Evolutionary conservation across 2,797 vertebrate genomes (phyloP).

Genomic region (Uromys caudimaculatus): DNA sequence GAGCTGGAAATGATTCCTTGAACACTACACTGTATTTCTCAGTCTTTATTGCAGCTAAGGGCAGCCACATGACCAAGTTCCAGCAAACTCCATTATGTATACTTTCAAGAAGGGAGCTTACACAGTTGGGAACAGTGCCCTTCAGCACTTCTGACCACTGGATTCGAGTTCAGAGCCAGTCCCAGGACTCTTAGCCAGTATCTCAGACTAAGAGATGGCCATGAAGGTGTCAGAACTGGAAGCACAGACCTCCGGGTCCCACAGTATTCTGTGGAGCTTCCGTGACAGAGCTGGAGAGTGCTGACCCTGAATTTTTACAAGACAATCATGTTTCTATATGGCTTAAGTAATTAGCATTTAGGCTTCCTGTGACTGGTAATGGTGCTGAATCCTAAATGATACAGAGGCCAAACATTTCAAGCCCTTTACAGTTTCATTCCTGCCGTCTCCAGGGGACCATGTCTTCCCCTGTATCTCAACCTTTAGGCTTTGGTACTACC

Average conservation of each 20-base stretch:
- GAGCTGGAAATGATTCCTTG: background rate
- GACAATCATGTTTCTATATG: background rate
- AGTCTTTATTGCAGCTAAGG: background rate
- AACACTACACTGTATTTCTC: background rate
- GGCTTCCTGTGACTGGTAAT: background rate
- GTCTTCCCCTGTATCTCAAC: background rate
- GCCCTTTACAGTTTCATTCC: background rate
- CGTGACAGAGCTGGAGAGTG: background rate
- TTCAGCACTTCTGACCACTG: background rate
- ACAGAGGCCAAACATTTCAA: constrained; percentile 5
- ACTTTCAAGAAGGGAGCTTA: background rate
- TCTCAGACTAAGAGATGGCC: background rate
- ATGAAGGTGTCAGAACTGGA: background rate
- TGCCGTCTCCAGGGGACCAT: too few species aligned
- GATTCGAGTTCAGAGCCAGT: background rate
- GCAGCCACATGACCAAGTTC: background rate
- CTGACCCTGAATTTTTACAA: background rate
- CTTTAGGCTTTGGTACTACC: background rate
- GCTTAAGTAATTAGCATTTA: background rate
- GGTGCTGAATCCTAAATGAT: background rate
- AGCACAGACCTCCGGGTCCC: background rate
- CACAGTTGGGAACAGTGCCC: background rate
- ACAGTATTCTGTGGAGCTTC: background rate
- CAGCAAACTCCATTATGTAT: background rate
- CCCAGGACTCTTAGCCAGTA: background rate